Evolutionary conservation across 1,140 invertebrate genomes (phyloP).

Genomic region (Kradibia gibbosae): DNA sequence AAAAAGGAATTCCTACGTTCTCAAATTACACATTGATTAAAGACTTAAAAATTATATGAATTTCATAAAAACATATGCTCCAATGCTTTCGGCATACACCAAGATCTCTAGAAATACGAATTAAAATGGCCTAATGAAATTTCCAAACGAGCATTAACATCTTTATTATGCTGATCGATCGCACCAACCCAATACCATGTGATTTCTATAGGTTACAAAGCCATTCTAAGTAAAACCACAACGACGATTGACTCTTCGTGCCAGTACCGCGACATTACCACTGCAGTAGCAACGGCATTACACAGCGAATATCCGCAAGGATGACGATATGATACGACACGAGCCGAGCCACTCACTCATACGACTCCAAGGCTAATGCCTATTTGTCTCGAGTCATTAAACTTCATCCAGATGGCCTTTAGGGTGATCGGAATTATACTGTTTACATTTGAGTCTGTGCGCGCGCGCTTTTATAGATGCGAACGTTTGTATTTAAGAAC

Average conservation of each 20-base stretch:
- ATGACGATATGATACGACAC: not conserved
- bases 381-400: conserved; percentile 46
- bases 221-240: conserved; percentile 26
- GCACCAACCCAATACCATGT: not conserved
- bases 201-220: not conserved
- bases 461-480: not conserved
- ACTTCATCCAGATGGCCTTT: conserved; percentile 44
- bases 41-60: not conserved
- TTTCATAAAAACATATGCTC: not conserved
- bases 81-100: not conserved
- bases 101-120: not conserved
- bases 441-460: not conserved
- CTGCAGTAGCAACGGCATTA: conserved; percentile 3
- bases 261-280: not conserved
- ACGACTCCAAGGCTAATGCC: conserved; percentile 22
- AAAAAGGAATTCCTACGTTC: not conserved
- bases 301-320: conserved; percentile 21
- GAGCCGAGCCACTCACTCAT: conserved; percentile 7
- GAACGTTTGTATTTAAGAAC: not conserved
- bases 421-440: conserved; percentile 10
- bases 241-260: conserved; percentile 6
- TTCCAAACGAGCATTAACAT: not conserved
- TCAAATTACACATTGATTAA: not conserved
- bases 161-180: not conserved
- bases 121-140: not conserved